Conservation (phyloP, 2,797 vertebrate genomes). For the Rhynchotus rufescens region DNA sequence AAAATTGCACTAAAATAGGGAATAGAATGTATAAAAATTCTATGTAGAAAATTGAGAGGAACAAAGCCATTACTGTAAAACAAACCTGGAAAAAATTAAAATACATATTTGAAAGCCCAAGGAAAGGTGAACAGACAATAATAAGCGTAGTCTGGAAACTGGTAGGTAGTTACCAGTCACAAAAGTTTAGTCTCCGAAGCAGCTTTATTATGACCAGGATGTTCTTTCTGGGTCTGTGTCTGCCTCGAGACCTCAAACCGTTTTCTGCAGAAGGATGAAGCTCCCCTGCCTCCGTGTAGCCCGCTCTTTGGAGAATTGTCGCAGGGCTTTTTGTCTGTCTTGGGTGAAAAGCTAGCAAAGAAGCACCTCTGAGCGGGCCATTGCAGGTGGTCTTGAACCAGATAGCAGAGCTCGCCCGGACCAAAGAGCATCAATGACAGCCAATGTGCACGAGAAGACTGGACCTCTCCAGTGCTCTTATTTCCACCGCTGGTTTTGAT, state of each 20-base stretch:
- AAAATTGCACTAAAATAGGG: neutral
- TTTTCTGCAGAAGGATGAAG: neutral
- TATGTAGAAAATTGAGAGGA: neutral
- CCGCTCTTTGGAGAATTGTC: neutral
- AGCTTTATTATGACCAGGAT: neutral
- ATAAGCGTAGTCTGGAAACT: neutral
- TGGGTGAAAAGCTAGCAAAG: neutral
- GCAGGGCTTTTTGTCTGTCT: conserved; percentile 1
- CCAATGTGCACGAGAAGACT: no score
- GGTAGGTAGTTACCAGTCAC: neutral
- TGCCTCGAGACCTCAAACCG: neutral
- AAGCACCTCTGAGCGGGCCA: neutral
- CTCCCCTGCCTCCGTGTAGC: neutral
- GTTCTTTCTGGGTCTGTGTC: neutral
- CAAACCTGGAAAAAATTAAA: neutral
- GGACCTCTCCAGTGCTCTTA: neutral
- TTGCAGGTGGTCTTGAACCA: conserved; percentile 8
- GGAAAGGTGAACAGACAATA: neutral
- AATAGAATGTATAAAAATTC: neutral
- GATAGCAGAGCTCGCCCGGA: no score
- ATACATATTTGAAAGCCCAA: neutral
- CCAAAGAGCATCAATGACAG: no score
- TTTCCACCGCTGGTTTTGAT: neutral
- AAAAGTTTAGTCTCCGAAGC: neutral
- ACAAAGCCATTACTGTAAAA: neutral